phyloP scores from a whole-genome alignment of 1,140 invertebrate species.

The Drosophila melanica region DNA sequence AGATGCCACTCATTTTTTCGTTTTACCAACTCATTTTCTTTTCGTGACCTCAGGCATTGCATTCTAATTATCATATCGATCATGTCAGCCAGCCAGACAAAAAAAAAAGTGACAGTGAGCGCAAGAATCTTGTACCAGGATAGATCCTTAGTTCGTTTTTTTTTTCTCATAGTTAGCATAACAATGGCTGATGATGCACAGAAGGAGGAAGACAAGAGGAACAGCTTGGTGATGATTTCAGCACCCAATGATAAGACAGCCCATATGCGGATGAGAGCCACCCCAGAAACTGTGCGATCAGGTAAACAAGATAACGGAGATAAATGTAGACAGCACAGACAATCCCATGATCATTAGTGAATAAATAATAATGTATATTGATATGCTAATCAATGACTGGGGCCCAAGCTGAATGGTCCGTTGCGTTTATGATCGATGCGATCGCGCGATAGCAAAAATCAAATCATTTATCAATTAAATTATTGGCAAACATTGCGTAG shows the following conservation, averaged over 20 bases:
- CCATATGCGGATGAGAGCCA: slow-evolving; percentile 43
- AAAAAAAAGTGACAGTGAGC: slow-evolving; percentile 63
- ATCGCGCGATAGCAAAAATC: slow-evolving; percentile 59
- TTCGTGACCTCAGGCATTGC: slow-evolving; percentile 60
- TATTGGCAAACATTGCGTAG: slow-evolving; percentile 83
- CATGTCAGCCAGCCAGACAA: slow-evolving; percentile 46
- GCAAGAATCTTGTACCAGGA: slow-evolving; percentile 35
- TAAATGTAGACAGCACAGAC: slow-evolving; percentile 41
- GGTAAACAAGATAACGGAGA: slow-evolving; percentile 31
- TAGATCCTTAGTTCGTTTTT: slow-evolving; percentile 28
- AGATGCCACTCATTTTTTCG: slow-evolving; percentile 56
- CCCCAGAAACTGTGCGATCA: slow-evolving; percentile 48
- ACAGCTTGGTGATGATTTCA: slow-evolving; percentile 76
- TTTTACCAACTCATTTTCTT: slow-evolving; percentile 32
- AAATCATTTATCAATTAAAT: slow-evolving; percentile 84
- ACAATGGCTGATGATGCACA: slow-evolving; percentile 76
- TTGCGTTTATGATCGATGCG: slow-evolving; percentile 69
- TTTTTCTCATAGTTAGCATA: slow-evolving; percentile 83
- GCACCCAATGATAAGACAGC: slow-evolving; percentile 61
- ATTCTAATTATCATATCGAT: slow-evolving; percentile 81
- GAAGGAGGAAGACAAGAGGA: slow-evolving; percentile 26
- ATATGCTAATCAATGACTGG: slow-evolving; percentile 73
- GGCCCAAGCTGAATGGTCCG: slow-evolving; percentile 20
- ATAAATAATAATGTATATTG: slow-evolving; percentile 70
- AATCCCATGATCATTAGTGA: slow-evolving; percentile 78